Conservation (phyloP, 2,888 invertebrate genomes). For the Dione juno region DNA sequence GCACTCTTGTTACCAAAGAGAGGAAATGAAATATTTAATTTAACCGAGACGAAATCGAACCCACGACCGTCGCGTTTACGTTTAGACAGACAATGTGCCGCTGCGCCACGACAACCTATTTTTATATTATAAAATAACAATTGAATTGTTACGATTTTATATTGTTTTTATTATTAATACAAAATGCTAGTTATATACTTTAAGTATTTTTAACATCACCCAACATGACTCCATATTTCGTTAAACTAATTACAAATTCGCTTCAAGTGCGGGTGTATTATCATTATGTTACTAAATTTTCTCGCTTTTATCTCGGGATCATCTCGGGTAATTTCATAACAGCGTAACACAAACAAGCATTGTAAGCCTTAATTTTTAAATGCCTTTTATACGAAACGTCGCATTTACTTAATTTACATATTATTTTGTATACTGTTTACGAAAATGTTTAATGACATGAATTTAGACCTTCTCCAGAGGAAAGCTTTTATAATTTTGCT, state of each 20-base stretch:
- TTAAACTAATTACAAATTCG: constrained; percentile 23
- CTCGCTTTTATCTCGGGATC: constrained; percentile 42
- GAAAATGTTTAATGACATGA: constrained; percentile 16
- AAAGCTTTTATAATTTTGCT: neutral
- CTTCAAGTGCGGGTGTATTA: constrained; percentile 37
- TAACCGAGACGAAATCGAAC: too few relatives aligned
- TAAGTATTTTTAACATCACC: neutral
- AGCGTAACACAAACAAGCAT: constrained; percentile 39
- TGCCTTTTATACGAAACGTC: constrained; percentile 36
- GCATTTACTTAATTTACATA: constrained; percentile 39
- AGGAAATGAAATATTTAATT: too few relatives aligned
- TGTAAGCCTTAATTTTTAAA: constrained; percentile 42
- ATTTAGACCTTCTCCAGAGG: neutral
- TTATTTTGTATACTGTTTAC: constrained; percentile 20
- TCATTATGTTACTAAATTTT: constrained; percentile 36
- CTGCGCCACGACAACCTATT: too few relatives aligned
- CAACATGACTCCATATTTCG: neutral
- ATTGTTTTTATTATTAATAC: too few relatives aligned
- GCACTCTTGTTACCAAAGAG: too few relatives aligned
- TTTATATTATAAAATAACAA: too few relatives aligned
- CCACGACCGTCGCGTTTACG: too few relatives aligned
- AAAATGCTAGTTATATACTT: too few relatives aligned
- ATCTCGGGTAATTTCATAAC: constrained; percentile 44
- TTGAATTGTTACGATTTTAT: too few relatives aligned
- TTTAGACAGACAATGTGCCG: too few relatives aligned